Percentiles rank a stretch among this genome's conserved stretches.
phyloP scores from a whole-genome alignment of 1,140 invertebrate species.

The Magallana gigas region DNA sequence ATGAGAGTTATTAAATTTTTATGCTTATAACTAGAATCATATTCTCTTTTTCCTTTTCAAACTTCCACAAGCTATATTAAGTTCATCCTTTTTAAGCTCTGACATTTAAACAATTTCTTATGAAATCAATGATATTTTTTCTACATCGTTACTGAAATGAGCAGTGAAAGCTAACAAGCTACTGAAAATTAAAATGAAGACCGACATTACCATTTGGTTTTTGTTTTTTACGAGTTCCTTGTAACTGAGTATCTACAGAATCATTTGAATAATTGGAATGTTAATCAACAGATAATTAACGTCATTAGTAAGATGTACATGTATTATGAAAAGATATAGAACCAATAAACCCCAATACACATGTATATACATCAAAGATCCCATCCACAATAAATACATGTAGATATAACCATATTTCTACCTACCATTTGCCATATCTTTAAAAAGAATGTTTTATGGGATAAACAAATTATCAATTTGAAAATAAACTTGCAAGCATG shows the following conservation, averaged over 20 bases:
- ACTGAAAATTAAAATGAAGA: not conserved
- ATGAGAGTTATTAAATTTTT: too few relatives aligned
- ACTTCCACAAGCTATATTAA: not conserved
- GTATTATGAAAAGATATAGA: too few relatives aligned
- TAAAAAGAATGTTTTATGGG: not conserved
- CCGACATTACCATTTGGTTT: conserved; percentile 3
- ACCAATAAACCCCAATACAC: not conserved
- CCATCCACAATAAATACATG: not conserved
- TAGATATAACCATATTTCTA: not conserved
- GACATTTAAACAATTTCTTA: not conserved
- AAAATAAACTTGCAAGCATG: not conserved
- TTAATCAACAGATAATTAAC: not conserved
- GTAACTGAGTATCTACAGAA: conserved; percentile 30
- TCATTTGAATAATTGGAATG: not conserved
- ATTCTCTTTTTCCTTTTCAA: not conserved
- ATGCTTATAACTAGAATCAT: too few relatives aligned
- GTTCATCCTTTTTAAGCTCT: not conserved
- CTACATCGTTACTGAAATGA: not conserved
- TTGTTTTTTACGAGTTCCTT: conserved; percentile 19
- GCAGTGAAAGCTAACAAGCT: conserved; percentile 21
- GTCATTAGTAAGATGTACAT: too few relatives aligned
- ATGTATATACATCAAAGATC: not conserved
- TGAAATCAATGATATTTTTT: not conserved
- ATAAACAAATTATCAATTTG: not conserved
- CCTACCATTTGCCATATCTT: conserved; percentile 26